Evolutionary conservation across 2,888 invertebrate genomes (phyloP).

Genomic region (Aspidapion aeneum): DNA sequence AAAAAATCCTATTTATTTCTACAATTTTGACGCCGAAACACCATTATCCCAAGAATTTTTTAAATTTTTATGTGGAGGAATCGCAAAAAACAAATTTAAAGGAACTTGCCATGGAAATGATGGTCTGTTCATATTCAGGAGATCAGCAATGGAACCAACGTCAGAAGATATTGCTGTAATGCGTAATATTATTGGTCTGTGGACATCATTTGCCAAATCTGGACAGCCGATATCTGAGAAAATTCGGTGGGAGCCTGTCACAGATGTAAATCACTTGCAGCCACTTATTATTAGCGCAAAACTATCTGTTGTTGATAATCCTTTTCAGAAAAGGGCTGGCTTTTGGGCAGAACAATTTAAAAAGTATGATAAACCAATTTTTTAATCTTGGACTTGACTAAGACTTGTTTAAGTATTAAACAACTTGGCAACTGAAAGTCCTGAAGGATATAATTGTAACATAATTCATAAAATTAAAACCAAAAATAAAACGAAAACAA

Average conservation of each 20-base stretch:
- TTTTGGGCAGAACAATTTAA: background rate
- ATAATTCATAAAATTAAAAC: no score
- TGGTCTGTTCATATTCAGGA: background rate
- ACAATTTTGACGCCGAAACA: constrained; percentile 1
- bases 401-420: no score
- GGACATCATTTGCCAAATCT: background rate
- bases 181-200: background rate
- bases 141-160: background rate
- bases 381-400: no score
- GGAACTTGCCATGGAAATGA: background rate
- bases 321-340: background rate
- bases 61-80: background rate
- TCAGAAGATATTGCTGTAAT: background rate
- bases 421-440: no score
- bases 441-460: no score
- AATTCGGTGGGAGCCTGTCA: background rate
- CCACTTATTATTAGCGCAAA: background rate
- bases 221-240: background rate
- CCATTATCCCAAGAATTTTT: background rate
- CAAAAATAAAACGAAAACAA: no score
- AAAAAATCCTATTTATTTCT: constrained; percentile 15
- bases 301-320: background rate
- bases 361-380: no score
- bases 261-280: background rate
- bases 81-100: background rate